A percentile compares a stretch with the other conserved stretches of the same genome.
phyloP scores from a whole-genome alignment of 2,113 vertebrate genomes.

The Bubo bubo region DNA sequence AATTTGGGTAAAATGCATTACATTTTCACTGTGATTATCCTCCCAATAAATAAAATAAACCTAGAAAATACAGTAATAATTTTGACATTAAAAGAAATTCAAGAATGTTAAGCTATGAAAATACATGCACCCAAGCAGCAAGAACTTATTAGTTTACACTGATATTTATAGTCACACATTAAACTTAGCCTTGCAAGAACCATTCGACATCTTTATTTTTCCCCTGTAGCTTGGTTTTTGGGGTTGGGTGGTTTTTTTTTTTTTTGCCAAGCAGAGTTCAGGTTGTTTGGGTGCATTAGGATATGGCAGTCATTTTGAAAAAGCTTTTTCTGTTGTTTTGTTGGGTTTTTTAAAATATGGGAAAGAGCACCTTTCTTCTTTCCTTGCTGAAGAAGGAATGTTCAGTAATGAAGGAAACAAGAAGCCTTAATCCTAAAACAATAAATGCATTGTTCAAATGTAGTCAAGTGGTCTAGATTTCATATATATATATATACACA shows the following conservation, averaged over 20 bases:
- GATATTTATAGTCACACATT: neutral
- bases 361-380: neutral
- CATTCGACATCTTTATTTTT: neutral
- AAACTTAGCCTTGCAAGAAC: neutral
- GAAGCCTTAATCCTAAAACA: neutral
- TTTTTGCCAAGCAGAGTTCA: neutral
- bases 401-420: neutral
- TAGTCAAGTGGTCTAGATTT: neutral
- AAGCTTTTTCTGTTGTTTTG: neutral
- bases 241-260: neutral
- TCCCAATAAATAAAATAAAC: neutral
- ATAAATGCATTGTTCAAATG: neutral
- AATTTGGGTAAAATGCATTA: neutral
- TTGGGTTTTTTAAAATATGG: neutral
- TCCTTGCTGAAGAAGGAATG: neutral
- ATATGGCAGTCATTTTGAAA: neutral
- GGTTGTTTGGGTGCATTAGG: neutral
- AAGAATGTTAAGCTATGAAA: neutral
- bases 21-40: neutral
- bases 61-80: neutral
- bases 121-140: neutral
- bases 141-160: neutral
- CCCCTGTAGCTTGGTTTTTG: neutral
- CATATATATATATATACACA: too few relatives aligned
- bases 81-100: neutral